Base-by-base conservation (phyloP, 2,113 vertebrate species). In the Thymallus thymallus region DNA sequence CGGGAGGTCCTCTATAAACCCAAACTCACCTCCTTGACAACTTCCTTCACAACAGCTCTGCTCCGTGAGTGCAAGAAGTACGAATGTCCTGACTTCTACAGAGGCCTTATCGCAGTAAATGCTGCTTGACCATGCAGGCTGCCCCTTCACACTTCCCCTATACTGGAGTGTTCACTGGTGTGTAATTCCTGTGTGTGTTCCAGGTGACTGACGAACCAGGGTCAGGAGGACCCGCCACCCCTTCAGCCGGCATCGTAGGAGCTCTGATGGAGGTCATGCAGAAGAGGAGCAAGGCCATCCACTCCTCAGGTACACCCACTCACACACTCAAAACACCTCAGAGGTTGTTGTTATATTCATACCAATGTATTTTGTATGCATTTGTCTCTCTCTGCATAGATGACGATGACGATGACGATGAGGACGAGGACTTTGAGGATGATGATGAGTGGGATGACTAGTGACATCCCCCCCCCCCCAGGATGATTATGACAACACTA, bases 361-460 rank as follows among this genome's bases (percentile, higher is more conserved):
- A 30, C 22, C 48, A 60, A 60, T 60, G 20, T 55, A 4, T 55
- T 20, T 55, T 20, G 3, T 58, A 7, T 18, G 6, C 0, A 2
- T 63, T 30, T 60, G 77, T 79, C 18, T 85, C 61, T 55, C 77
- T 20, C 0, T 74, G 41, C 35, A 48, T 88, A 98, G 97, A 97
- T 89, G 95, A 97, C 75, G 97, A 99, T 75, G 97, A 99, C 5
- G 96, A 98, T 73, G 96, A 98, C 71, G 96, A 98, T 0, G 97
- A 99, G 0, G 95, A 96, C 3, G 97, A 98, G 87, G 96, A 99
- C 89, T 98, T 96, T 93, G 97, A 99, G 72, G 97, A 99, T 75
- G 96, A 98, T 14, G 96, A 98, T 4, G 97, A 99, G 89, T 99
- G 97, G 97, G 97, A 99, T 68, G 97, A 99, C 91, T 97, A 95